A percentile compares a stretch with the other conserved stretches of the same genome.
Conservation (phyloP, 1,140 invertebrate species). For the Hylyphantes graminicola region DNA sequence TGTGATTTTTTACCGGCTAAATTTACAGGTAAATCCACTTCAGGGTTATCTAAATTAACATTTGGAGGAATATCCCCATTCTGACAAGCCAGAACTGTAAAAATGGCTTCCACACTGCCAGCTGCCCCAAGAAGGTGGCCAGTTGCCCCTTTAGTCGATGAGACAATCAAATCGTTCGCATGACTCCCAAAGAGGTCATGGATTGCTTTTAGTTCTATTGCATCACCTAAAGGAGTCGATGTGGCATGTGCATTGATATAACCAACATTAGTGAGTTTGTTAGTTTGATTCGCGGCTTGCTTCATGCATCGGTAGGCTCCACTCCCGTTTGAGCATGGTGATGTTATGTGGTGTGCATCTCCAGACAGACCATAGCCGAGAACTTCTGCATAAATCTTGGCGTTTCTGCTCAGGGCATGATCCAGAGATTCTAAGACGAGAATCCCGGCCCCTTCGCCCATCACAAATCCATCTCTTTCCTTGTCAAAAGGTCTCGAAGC, state of each 20-base stretch:
- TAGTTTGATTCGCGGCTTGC: conserved; percentile 82
- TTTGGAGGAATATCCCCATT: conserved; percentile 85
- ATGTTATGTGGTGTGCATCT: conserved; percentile 94
- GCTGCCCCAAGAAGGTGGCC: conserved; percentile 96
- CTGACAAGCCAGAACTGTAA: conserved; percentile 84
- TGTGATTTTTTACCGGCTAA: conserved; percentile 75
- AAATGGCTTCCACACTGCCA: conserved; percentile 90
- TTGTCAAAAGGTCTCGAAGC: conserved; percentile 95
- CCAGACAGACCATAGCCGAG: conserved; percentile 96
- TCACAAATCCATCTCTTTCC: conserved; percentile 95
- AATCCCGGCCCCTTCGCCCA: conserved; percentile 95
- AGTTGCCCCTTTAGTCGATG: conserved; percentile 94
- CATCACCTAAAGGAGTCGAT: conserved; percentile 94
- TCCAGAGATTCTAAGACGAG: conserved; percentile 90
- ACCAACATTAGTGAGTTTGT: conserved; percentile 73
- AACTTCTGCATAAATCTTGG: conserved; percentile 91
- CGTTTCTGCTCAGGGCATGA: conserved; percentile 82
- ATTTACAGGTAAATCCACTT: conserved; percentile 71
- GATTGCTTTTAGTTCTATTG: conserved; percentile 89
- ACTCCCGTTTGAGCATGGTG: conserved; percentile 87
- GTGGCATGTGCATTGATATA: conserved; percentile 99
- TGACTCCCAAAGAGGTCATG: conserved; percentile 68
- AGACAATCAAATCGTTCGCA: conserved; percentile 78
- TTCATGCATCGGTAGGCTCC: conserved; percentile 93
- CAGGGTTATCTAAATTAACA: conserved; percentile 83